Evolutionary conservation across 2,888 invertebrate genomes (phyloP), one percentile per base, ranked within the genome.

Genomic region (Pterostichus madidus): DNA sequence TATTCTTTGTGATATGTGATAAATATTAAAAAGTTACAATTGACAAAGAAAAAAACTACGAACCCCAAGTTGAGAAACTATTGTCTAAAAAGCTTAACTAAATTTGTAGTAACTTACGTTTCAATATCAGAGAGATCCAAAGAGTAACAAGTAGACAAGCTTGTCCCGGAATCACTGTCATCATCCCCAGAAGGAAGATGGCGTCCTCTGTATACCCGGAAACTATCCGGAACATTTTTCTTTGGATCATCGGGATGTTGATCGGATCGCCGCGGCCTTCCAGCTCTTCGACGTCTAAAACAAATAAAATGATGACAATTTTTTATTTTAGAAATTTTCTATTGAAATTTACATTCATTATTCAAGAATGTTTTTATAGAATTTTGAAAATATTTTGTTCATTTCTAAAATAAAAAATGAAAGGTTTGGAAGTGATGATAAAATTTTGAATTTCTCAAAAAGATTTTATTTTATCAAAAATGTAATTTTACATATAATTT

Each of bases 191-290:
- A 89, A 5, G 88, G 88, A 83, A 88, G 89, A 56, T 87, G 86
- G 10, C 88, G 91, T 0, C 90, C 91, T 11, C 92, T 89, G 86
- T 92, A 92, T 11, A 92, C 91, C 4, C 91, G 90, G 88, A 92
- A 92, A 86, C 92, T 92, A 84, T 92, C 92, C 2, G 92, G 90
- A 11, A 90, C 88, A 61, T 85, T 85, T 84, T 85, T 84, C 84
- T 85, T 82, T 56, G 61, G 80, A 87, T 89, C 52, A 89, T 85
- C 81, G 89, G 88, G 17, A 89, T 80, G 49, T 85, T 79, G 61
- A 53, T 86, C 76, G 2, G 87, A 90, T 89, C 86, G 89, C 87
- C 52, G 91, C 88, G 31, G 92, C 89, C 87, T 83, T 1, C 88
- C 84, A 44, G 81, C 84, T 61, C 84, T 44, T 53, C 83, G 56